Base-by-base conservation (phyloP, 2,888 invertebrate genomes). In the Hydrotaea cyrtoneurina region DNA sequence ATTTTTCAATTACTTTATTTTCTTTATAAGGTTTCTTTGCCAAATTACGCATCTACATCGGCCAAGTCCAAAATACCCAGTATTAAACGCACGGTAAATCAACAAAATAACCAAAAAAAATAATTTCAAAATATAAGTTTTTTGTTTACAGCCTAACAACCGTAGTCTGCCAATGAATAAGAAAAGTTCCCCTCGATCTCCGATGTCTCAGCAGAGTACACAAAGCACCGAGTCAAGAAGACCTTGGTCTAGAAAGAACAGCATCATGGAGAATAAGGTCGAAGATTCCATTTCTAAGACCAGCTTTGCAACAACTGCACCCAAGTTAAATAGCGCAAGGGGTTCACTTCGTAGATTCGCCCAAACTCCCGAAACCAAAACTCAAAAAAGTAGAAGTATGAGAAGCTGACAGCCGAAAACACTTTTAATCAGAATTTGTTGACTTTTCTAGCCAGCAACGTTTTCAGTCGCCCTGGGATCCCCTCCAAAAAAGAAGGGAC, bases 41-140 rank as follows among this genome's bases (percentile, higher is more conserved):
- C 50, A n/a, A 50, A 50, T 50, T n/a, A 15, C 50, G 19, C 46
- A 21, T n/a, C n/a, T n/a, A n/a, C n/a, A n/a, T n/a, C n/a, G 31
- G 31, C 31, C 31, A 31, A 31, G 31, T 83, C 83, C 0, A 83
- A 69, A 74, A 80, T 83, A 43, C 83, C 83, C 17, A n/a, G 85
- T 0, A 85, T 80, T 72, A 87, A 85, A 72, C 85, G 73, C 62
- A 10, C 57, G 75, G 87, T 86, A 80, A 71, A 71, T 77, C 11
- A 15, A 23, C 21, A n/a, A 2, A 31, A 4, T 31, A n/a, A 50
- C 15, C n/a, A 15, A 7, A 50, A 15, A 10, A 3, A 39, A 39
- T 13, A 39, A 11, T 50, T 15, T 50, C n/a, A 50, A n/a, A 10
- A n/a, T n/a, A 2, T 50, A 15, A 15, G 26, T 57, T 43, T 43